These are phyloP conservation scores for Oscheius sp. DNA, from an alignment of 2,888 invertebrate species.

Conservation along the genomic window DNA sequence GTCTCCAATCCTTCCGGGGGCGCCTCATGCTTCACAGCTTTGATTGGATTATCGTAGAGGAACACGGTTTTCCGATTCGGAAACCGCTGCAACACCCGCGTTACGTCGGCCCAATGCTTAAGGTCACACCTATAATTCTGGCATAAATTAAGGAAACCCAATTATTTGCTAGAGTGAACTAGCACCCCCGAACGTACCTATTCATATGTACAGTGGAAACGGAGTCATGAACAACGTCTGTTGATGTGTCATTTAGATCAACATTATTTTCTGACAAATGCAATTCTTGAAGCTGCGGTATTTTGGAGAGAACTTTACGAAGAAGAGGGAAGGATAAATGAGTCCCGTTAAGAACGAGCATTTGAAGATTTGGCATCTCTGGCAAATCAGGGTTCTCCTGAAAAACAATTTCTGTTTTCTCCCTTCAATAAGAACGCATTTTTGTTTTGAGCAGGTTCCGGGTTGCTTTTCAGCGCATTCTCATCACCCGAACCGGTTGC, in stretches of 20 bases:
- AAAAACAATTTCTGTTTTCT: constrained; percentile 10
- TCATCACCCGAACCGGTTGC: constrained; percentile 10
- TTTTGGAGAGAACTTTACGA: constrained; percentile 42
- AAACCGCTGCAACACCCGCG: constrained; percentile 53
- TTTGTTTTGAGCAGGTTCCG: not conserved
- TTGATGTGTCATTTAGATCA: constrained; percentile 22
- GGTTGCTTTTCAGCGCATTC: constrained; percentile 16
- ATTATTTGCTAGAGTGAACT: not conserved
- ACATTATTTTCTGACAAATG: constrained; percentile 56
- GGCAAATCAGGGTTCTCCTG: constrained; percentile 43
- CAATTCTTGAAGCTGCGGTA: constrained; percentile 58
- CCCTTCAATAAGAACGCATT: not conserved
- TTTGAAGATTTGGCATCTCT: constrained; percentile 46
- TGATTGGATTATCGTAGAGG: constrained; percentile 76
- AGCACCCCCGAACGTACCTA: constrained; percentile 34
- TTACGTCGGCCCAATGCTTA: constrained; percentile 52
- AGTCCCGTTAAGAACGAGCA: constrained; percentile 62
- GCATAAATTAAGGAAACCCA: constrained; percentile 12
- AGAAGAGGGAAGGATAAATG: constrained; percentile 55
- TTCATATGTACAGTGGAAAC: constrained; percentile 52
- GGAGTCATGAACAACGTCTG: constrained; percentile 41
- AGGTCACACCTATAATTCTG: constrained; percentile 53
- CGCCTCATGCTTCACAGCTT: constrained; percentile 46
- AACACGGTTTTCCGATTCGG: constrained; percentile 77
- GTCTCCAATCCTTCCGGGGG: constrained; percentile 40